A percentile compares a stretch with the other conserved stretches of the same genome.
Evolutionary conservation across 1,140 invertebrate species (phyloP).

Genomic region (Eueides isabella): DNA sequence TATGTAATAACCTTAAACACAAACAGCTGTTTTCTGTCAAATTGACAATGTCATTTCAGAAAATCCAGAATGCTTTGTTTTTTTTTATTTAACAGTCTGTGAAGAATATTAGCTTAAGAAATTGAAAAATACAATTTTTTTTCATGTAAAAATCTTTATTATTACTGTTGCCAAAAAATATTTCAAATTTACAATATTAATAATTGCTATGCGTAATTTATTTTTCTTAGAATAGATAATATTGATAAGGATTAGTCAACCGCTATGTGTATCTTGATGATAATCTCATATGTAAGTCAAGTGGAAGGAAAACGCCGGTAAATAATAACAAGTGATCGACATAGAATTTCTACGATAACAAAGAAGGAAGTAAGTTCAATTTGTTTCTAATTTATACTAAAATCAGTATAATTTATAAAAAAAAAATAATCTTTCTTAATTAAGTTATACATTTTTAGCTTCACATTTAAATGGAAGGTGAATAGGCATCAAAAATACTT

Average conservation of each 20-base stretch:
- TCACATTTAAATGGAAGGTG: too few relatives aligned
- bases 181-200: background rate
- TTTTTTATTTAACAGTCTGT: background rate
- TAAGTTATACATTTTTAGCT: too few relatives aligned
- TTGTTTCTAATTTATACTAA: too few relatives aligned
- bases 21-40: background rate
- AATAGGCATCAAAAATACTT: too few relatives aligned
- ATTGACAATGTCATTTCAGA: background rate
- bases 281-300: background rate
- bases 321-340: background rate
- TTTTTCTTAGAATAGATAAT: background rate
- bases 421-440: too few relatives aligned
- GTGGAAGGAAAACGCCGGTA: background rate
- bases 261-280: background rate
- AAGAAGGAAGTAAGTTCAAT: background rate
- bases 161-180: background rate
- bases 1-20: background rate
- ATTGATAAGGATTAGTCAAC: slow-evolving; percentile 1
- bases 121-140: background rate
- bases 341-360: background rate
- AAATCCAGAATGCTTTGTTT: background rate
- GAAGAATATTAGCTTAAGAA: too few relatives aligned
- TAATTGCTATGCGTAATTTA: background rate
- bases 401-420: too few relatives aligned
- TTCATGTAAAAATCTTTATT: too few relatives aligned